phyloP scores from a whole-genome alignment of 1,140 invertebrate species.

The Hypsibius dujardini region DNA sequence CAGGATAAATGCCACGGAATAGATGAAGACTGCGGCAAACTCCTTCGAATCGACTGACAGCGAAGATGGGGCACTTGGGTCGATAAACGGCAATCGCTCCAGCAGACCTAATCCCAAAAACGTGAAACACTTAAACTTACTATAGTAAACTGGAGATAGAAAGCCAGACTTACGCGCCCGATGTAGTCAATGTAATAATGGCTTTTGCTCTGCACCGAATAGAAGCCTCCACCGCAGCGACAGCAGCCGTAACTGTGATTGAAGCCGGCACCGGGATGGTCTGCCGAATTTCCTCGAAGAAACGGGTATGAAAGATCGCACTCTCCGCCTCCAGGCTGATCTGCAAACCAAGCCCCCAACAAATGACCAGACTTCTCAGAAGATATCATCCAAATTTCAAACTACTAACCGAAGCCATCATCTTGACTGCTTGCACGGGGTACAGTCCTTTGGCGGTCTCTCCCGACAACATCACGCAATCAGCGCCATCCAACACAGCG shows the following conservation, averaged over 20 bases:
- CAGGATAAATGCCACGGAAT: slow-evolving; percentile 77
- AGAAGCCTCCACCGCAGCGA: slow-evolving; percentile 86
- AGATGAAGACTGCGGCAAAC: slow-evolving; percentile 82
- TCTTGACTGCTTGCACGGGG: slow-evolving; percentile 46
- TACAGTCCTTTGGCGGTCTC: slow-evolving; percentile 79
- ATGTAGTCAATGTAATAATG: slow-evolving; percentile 84
- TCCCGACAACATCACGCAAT: slow-evolving; percentile 95
- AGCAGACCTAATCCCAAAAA: slow-evolving; percentile 46
- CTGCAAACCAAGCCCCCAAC: slow-evolving; percentile 26
- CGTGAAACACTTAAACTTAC: too few species aligned
- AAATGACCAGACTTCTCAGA: too few species aligned
- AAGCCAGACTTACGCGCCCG: slow-evolving; percentile 45
- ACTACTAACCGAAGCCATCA: slow-evolving; percentile 57
- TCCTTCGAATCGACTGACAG: slow-evolving; percentile 69
- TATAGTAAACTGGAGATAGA: too few species aligned
- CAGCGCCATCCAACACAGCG: slow-evolving; percentile 86
- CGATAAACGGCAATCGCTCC: slow-evolving; percentile 81
- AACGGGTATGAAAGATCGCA: slow-evolving; percentile 79
- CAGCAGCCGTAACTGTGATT: slow-evolving; percentile 74
- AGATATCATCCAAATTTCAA: slow-evolving; percentile 19
- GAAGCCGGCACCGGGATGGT: slow-evolving; percentile 56
- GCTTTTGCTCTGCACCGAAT: slow-evolving; percentile 73
- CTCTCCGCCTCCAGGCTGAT: slow-evolving; percentile 96
- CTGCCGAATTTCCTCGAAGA: slow-evolving; percentile 64
- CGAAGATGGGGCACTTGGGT: slow-evolving; percentile 86